These are phyloP conservation scores for Sinodicranocentrus sp. DNA, from an alignment of 2,888 invertebrate species.

Conservation along the genomic window DNA sequence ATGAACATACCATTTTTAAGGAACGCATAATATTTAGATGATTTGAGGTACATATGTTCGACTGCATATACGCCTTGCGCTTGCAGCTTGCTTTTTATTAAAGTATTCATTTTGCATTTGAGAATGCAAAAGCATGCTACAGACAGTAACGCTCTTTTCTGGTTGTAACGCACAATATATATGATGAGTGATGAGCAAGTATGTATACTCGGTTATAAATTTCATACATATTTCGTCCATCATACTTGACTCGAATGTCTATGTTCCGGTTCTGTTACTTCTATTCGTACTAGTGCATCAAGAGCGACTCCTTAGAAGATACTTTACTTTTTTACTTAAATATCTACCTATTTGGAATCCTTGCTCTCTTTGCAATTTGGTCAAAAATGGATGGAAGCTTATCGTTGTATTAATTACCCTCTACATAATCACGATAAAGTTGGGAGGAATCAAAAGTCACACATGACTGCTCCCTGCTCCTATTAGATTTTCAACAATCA, in stretches of 20 bases:
- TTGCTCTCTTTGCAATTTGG: background rate
- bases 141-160: too few species aligned
- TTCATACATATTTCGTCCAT: too few species aligned
- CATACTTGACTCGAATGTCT: background rate
- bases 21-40: slow-evolving; percentile 32
- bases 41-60: slow-evolving; percentile 2
- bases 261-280: slow-evolving; percentile 33
- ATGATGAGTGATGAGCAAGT: too few species aligned
- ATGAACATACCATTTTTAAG: slow-evolving; percentile 23
- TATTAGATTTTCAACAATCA: too few species aligned
- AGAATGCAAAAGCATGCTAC: too few species aligned
- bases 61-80: too few species aligned
- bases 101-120: too few species aligned
- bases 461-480: background rate
- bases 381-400: background rate
- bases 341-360: background rate
- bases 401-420: background rate
- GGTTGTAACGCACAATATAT: too few species aligned
- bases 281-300: background rate
- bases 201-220: too few species aligned
- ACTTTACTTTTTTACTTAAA: background rate
- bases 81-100: too few species aligned
- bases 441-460: slow-evolving; percentile 1
- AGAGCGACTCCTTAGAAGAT: background rate
- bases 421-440: slow-evolving; percentile 4